Conservation (phyloP, 2,113 vertebrate species). For the Columba janthina region DNA sequence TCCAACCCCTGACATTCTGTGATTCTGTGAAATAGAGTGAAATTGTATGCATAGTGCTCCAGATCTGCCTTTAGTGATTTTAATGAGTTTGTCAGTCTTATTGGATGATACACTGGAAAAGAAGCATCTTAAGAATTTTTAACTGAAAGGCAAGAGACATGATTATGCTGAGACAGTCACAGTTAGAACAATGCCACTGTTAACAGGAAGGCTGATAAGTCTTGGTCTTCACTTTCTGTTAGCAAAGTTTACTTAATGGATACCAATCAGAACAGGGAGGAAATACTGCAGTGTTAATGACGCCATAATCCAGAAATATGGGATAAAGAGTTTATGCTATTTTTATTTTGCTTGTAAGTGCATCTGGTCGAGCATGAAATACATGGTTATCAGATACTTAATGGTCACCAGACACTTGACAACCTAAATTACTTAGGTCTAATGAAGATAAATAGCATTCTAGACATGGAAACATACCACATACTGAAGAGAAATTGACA, state of each 20-base stretch:
- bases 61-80: neutral
- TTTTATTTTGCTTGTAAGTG: conserved; percentile 30
- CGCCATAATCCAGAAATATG: conserved; percentile 19
- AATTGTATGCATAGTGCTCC: neutral
- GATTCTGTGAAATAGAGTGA: neutral
- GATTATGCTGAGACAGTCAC: neutral
- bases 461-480: conserved; percentile 40
- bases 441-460: conserved; percentile 79
- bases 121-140: neutral
- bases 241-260: neutral
- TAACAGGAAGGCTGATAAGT: neutral
- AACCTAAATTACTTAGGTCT: conserved; percentile 71
- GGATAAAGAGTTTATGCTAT: neutral
- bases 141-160: neutral
- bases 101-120: neutral
- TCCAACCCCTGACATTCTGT: too few relatives aligned
- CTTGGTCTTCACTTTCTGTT: neutral
- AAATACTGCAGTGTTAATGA: conserved; percentile 3
- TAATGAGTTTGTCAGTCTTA: neutral
- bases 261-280: neutral
- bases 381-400: conserved; percentile 61
- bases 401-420: conserved; percentile 70
- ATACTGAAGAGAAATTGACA: conserved; percentile 61
- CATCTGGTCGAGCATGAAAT: conserved; percentile 55
- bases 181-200: neutral